Evolutionary conservation across 2,888 invertebrate genomes (phyloP).

Genomic region (Drosophila macrospina): DNA sequence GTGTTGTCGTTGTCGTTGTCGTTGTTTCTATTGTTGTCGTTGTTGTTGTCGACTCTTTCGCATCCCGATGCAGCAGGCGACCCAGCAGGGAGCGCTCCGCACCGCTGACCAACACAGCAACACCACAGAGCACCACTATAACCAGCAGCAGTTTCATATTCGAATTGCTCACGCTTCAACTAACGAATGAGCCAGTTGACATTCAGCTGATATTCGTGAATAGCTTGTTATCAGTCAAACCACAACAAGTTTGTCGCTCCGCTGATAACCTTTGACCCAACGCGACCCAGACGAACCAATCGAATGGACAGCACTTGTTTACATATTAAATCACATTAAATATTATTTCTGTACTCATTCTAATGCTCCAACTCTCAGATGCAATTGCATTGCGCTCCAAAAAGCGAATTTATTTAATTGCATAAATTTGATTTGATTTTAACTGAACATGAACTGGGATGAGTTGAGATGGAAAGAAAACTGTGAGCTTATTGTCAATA

Average conservation of each 20-base stretch:
- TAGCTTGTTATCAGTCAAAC: slow-evolving; percentile 20
- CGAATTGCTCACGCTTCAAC: slow-evolving; percentile 32
- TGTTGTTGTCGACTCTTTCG: slow-evolving; percentile 25
- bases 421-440: too few species aligned
- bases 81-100: slow-evolving; percentile 30
- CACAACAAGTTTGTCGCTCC: too few species aligned
- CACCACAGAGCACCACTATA: slow-evolving; percentile 23
- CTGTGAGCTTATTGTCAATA: background rate
- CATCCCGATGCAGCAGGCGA: slow-evolving; percentile 40
- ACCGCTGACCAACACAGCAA: slow-evolving; percentile 16
- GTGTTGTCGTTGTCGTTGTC: slow-evolving; percentile 44
- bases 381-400: too few species aligned
- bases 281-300: slow-evolving; percentile 17
- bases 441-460: too few species aligned
- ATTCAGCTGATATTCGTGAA: slow-evolving; percentile 19
- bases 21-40: slow-evolving; percentile 1
- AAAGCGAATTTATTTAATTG: too few species aligned
- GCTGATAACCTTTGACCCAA: slow-evolving; percentile 43
- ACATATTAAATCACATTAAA: slow-evolving; percentile 1
- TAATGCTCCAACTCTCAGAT: too few species aligned
- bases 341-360: slow-evolving; percentile 5
- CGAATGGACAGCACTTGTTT: slow-evolving; percentile 17
- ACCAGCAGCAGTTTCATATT: slow-evolving; percentile 53
- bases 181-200: slow-evolving; percentile 22
- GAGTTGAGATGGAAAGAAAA: background rate